Evolutionary conservation across 2,113 vertebrate species (phyloP), one percentile per base, ranked within the genome.

Genomic region (Urocynchramus pylzowi): DNA sequence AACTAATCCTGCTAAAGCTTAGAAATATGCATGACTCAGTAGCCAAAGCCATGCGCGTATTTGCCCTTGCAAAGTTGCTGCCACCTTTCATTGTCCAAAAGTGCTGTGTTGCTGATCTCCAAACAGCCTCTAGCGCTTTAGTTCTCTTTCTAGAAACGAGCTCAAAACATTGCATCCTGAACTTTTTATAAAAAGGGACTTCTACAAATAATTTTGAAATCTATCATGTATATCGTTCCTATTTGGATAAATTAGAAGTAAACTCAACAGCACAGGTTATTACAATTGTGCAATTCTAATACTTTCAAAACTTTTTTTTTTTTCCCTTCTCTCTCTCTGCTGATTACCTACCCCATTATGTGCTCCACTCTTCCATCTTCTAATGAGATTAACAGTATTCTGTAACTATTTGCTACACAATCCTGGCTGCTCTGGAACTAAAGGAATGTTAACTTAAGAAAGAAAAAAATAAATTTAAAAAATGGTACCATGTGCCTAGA

Each of bases 11-110:
- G 17, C 49, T 87, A 91, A 96, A 94, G 90, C 78, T 88, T 52
- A 76, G 45, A 92, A 94, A 95, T 88, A 94, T 90, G 88, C 94
- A 84, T 93, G 95, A 97, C 82, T 94, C 95, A 91, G 85, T 59
- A 85, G 84, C 45, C 70, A 75, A 68, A 93, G 74, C 74, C 85
- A 79, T 3, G 23, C 18, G 61, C 4, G 0, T 37, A 75, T 93
- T 47, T 71, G 87, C 61, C 85, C 65, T 73, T 64, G 56, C 74
- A 90, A 64, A 95, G 80, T 65, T 91, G 53, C 86, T 95, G 74
- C 23, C 67, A 87, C 78, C 53, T 90, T 85, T 75, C 57, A 90
- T 87, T 91, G 90, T 94, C 53, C 19, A 31, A 73, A 95, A 96
- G 28, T 1, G 49, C 92, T 85, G 67, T 16, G 41, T 44, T 85